Evolutionary conservation across 2,113 vertebrate genomes (phyloP), one percentile per base, ranked within the genome.

Genomic region (Protomyctophum bolini): DNA sequence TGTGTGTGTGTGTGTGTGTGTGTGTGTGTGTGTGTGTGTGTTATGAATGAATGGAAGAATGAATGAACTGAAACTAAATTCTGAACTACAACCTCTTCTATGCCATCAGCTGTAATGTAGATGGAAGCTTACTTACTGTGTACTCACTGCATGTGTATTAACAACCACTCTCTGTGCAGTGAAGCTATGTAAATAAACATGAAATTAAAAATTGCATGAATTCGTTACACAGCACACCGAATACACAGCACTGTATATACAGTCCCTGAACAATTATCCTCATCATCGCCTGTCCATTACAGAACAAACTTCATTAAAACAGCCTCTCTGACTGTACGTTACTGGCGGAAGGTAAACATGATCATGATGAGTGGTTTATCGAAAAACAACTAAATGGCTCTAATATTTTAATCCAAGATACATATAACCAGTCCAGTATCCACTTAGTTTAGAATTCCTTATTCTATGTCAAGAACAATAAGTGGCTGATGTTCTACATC

Each of bases 171-270:
- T 48, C 28, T 75, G 47, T 75, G 62, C 59, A 7, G 52, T 8
- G 11, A 75, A 74, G 61, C 65, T 63, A 45, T 72, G 33, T 72
- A 79, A 76, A 72, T 58, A 49, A 75, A 63, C 68, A 68, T 78
- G 75, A 60, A 77, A 72, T 21, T 1, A 79, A 1, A 69, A 78
- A 73, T 2, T 49, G 4, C 6, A 21, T 49, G 2, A 0, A 21
- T 68, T 41, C 47, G n/a, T 68, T 10, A 52, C 21, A 21, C 21
- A 21, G 21, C 21, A 21, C 2, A 21, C 21, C 21, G 10, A 60
- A 14, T 71, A 50, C 62, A 14, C 48, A 33, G 7, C 41, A 11
- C 49, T 72, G 75, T 67, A 64, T 74, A 77, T 71, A 66, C 15
- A 68, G 52, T 58, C 45, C 2, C 56, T 63, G 10, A 68, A 10